Evolutionary conservation across 2,797 vertebrate genomes (phyloP).

Genomic region (Melanotaenia maccullochi): DNA sequence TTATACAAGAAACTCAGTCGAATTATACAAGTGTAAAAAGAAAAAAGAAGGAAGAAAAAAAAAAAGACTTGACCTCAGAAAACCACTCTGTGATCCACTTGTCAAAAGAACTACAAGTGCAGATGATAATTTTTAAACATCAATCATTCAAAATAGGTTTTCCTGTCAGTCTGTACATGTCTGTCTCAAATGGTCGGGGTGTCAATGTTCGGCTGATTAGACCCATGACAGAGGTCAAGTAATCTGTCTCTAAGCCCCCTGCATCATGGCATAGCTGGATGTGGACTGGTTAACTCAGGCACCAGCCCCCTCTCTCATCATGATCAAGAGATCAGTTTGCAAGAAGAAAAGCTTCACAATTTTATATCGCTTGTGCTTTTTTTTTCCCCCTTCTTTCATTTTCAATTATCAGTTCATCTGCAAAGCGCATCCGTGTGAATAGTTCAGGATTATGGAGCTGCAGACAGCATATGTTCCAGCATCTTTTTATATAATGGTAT

Average conservation of each 20-base stretch:
- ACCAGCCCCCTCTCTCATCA: not conserved
- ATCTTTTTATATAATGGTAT: not conserved
- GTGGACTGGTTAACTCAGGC: conserved; percentile 40
- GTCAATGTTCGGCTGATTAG: conserved; percentile 43
- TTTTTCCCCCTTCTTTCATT: not conserved
- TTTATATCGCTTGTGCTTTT: not conserved
- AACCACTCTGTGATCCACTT: conserved; percentile 27
- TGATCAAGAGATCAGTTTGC: conserved; percentile 11
- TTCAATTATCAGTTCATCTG: conserved; percentile 2
- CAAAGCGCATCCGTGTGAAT: conserved; percentile 15
- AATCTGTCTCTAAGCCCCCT: conserved; percentile 58
- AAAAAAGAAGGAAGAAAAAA: not conserved
- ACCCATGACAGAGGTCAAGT: conserved; percentile 49
- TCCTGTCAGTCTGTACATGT: not conserved
- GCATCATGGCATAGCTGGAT: conserved; percentile 48
- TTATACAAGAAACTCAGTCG: conserved; percentile 57
- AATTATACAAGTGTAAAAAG: not conserved
- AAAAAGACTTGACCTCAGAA: conserved; percentile 43
- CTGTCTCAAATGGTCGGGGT: conserved; percentile 11
- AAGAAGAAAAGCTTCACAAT: conserved; percentile 1
- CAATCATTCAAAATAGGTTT: conserved; percentile 32
- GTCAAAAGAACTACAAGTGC: conserved; percentile 34
- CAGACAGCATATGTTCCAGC: not conserved
- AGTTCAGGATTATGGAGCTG: conserved; percentile 5
- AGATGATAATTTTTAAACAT: conserved; percentile 40